Base-by-base conservation (phyloP, 2,888 invertebrate species). In the Lymantria monacha region DNA sequence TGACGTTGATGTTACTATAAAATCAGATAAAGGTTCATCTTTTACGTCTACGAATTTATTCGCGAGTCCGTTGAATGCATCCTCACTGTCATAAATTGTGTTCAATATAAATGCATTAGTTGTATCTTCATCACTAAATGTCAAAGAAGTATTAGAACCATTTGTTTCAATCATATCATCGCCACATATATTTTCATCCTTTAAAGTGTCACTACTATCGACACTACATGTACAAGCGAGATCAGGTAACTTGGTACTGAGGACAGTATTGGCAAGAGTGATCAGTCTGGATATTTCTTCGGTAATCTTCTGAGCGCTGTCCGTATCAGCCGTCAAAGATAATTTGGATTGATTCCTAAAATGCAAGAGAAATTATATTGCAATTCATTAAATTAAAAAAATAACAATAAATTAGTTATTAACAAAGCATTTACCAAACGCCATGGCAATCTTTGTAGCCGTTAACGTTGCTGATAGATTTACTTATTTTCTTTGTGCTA, bases 221-320 rank as follows among this genome's bases (percentile, higher is more conserved):
- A 14, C 41, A 45, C 59, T 74, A 62, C 76, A 81, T 7, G 74
- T 72, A 57, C 80, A 85, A 30, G 84, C 74, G 63, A 91, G 85
- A 70, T 90, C 89, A 8, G 90, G 90, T 42, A 91, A 61, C 65
- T 88, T 88, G 9, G 89, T 91, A 67, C 84, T 81, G 22, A 91
- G 79, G 48, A 91, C 88, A 47, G 90, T 85, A 63, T 84, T 90
- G 85, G 91, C 90, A 85, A 91, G 90, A 79, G 81, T 87, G 53
- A 88, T 88, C 61, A 91, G 69, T 70, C 90, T 79, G 42, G 87
- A 74, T 73, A 90, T 87, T 78, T 91, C 90, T 69, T 88, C 87
- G 3, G 80, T 79, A 30, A 91, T 77, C 67, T 89, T 90, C 48
- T 78, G 74, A 5, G 76, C 66, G 30, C 76, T 71, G 46, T 88